Evolutionary conservation across 2,113 vertebrate genomes (phyloP).

Genomic region (Formicarius rufipectus): DNA sequence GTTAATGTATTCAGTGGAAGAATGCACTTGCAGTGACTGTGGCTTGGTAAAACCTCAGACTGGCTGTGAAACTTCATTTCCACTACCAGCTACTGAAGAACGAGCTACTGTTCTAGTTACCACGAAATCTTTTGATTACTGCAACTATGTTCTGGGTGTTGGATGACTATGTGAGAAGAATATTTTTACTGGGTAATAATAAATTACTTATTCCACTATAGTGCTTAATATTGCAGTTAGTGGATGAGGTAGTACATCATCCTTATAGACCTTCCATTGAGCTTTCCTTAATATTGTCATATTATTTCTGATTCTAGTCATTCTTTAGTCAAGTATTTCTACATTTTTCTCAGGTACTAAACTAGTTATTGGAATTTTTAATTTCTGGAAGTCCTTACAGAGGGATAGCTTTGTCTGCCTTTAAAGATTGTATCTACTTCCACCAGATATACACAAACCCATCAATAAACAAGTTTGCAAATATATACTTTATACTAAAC

Average conservation of each 20-base stretch:
- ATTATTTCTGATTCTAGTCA: neutral
- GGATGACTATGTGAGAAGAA: neutral
- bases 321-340: neutral
- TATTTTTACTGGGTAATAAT: neutral
- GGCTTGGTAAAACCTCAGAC: constrained; percentile 2
- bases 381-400: neutral
- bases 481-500: neutral
- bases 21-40: constrained; percentile 70
- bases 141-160: constrained; percentile 43
- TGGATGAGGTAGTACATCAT: neutral
- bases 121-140: constrained; percentile 77
- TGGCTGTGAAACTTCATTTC: constrained; percentile 70
- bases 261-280: neutral
- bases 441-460: neutral
- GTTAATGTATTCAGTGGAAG: constrained; percentile 68
- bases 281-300: neutral
- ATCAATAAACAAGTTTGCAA: neutral
- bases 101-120: constrained; percentile 80
- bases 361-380: neutral
- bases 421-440: neutral
- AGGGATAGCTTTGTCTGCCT: neutral
- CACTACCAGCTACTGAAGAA: constrained; percentile 83
- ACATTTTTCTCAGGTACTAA: neutral
- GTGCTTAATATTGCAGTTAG: neutral
- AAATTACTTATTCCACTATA: neutral